Percentiles rank a stretch among this genome's conserved stretches.
Evolutionary conservation across 2,888 invertebrate species (phyloP).

Genomic region (Rotaria magnacalcarata): DNA sequence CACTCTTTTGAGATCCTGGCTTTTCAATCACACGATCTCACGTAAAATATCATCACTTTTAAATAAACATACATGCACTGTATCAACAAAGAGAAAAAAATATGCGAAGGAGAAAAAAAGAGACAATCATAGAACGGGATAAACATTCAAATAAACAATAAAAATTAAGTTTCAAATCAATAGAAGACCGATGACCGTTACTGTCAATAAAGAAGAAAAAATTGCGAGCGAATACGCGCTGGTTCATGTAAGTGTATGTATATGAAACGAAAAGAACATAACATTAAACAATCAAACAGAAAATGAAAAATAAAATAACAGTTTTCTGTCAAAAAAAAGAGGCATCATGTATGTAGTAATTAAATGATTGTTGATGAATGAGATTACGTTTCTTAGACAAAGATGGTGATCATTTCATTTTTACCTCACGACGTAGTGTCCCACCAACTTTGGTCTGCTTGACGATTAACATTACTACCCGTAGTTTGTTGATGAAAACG

Average conservation of each 20-base stretch:
- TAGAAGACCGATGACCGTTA: neutral
- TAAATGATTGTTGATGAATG: conserved; percentile 8
- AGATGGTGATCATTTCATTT: neutral
- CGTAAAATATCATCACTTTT: neutral
- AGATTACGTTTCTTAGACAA: neutral
- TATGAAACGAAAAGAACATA: conserved; percentile 22
- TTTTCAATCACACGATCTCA: neutral
- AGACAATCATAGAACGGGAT: neutral
- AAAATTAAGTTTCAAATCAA: neutral
- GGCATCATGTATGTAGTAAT: neutral
- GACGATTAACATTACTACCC: neutral
- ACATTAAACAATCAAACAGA: conserved; percentile 22
- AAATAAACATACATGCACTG: conserved; percentile 13
- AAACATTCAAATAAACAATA: conserved; percentile 22
- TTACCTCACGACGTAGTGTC: neutral
- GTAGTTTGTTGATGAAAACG: conserved; percentile 29
- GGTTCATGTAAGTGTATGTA: neutral
- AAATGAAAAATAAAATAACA: neutral
- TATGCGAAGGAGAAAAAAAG: neutral
- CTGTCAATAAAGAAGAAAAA: neutral
- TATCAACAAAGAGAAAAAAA: neutral
- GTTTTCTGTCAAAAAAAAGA: conserved; percentile 17
- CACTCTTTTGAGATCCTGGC: neutral
- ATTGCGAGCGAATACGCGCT: neutral
- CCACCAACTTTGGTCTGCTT: conserved; percentile 34